A percentile compares a stretch with the other conserved stretches of the same genome.
Conservation (phyloP, 2,113 vertebrate species). For the Mirounga angustirostris region DNA sequence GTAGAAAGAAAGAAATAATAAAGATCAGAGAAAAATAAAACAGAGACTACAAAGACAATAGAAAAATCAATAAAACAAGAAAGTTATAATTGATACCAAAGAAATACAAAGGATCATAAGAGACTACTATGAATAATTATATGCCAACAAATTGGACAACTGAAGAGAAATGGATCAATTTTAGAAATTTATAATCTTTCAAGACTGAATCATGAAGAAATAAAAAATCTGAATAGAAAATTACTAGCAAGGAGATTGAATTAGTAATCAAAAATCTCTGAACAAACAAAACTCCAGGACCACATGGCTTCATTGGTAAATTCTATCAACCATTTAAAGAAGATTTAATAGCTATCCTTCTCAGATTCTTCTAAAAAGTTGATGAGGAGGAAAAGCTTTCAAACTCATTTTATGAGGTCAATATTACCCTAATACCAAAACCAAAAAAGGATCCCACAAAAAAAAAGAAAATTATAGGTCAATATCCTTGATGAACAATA, state of each 20-base stretch:
- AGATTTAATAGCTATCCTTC: not conserved
- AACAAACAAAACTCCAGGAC: not conserved
- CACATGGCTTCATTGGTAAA: not conserved
- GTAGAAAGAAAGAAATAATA: not conserved
- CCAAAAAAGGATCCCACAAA: not conserved
- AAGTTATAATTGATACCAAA: not conserved
- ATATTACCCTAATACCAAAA: not conserved
- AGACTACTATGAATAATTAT: not conserved
- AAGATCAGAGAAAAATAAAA: not conserved
- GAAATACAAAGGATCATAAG: not conserved
- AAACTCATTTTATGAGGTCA: not conserved
- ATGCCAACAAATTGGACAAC: not conserved
- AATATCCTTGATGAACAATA: not conserved
- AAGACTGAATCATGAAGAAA: not conserved
- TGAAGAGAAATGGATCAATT: not conserved
- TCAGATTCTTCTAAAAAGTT: not conserved
- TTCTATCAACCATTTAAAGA: not conserved
- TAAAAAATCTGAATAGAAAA: not conserved
- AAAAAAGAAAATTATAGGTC: not conserved
- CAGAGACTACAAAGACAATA: not conserved
- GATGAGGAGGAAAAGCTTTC: not conserved
- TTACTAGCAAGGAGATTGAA: not conserved
- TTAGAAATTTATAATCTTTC: not conserved
- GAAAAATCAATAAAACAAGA: not conserved
- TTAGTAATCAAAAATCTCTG: not conserved